A percentile compares a stretch with the other conserved stretches of the same genome.
phyloP scores from a whole-genome alignment of 2,113 vertebrate genomes.

The Erythrocercus mccallii region DNA sequence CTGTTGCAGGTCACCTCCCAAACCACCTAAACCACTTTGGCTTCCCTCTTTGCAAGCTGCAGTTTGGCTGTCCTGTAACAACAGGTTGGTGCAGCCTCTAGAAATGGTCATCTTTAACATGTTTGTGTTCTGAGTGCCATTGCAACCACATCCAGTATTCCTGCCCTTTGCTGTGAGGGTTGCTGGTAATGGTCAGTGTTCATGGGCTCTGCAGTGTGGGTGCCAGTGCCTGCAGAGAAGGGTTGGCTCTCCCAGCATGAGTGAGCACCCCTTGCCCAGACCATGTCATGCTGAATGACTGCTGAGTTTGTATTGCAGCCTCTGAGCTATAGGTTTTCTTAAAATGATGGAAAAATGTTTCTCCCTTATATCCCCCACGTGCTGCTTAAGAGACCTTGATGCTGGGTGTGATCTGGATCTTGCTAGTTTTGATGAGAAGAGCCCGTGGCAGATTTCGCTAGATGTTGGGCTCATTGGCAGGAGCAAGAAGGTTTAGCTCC shows the following conservation, averaged over 20 bases:
- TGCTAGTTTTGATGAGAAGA: neutral
- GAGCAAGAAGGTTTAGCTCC: neutral
- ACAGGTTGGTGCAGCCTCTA: neutral
- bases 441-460: neutral
- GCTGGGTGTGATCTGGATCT: neutral
- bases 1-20: neutral
- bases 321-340: neutral
- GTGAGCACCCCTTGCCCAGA: neutral
- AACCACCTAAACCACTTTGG: neutral
- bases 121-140: neutral
- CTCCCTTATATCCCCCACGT: rapidly evolving
- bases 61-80: neutral
- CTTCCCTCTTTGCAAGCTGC: neutral
- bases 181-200: neutral
- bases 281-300: neutral
- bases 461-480: neutral
- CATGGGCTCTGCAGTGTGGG: rapidly evolving
- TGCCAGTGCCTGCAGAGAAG: neutral
- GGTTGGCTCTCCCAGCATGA: neutral
- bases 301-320: neutral
- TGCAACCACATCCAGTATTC: neutral
- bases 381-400: neutral
- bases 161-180: neutral
- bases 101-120: neutral
- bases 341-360: neutral